Conservation (phyloP, 2,888 invertebrate genomes). For the Timema cristinae region DNA sequence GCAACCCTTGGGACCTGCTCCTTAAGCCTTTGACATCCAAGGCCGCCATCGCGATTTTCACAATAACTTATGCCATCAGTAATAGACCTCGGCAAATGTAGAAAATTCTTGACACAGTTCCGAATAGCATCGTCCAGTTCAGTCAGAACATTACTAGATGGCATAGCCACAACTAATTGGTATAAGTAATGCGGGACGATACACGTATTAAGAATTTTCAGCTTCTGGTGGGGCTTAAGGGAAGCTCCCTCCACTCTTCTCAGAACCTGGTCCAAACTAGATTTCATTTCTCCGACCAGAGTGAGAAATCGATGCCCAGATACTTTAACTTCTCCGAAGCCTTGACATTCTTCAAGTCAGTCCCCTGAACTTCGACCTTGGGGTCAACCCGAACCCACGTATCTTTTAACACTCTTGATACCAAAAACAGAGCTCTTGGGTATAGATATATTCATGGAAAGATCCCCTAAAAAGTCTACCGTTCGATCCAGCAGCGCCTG, state of each 20-base stretch:
- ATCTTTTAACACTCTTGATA: slow-evolving; percentile 30
- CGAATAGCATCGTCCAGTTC: slow-evolving; percentile 21
- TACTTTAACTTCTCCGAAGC: slow-evolving; percentile 14
- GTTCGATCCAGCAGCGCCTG: slow-evolving; percentile 7
- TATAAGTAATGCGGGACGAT: slow-evolving; percentile 21
- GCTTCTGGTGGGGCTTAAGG: slow-evolving; percentile 19
- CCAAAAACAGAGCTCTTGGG: slow-evolving; percentile 18
- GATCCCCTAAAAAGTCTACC: background rate
- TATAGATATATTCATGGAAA: slow-evolving; percentile 23
- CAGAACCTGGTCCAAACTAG: background rate
- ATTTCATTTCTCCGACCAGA: slow-evolving; percentile 4
- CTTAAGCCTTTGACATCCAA: slow-evolving; percentile 38
- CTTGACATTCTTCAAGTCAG: slow-evolving; percentile 16
- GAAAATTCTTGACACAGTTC: background rate
- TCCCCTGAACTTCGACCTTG: slow-evolving; percentile 26
- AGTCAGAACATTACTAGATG: background rate
- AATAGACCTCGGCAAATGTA: slow-evolving; percentile 36
- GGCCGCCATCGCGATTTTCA: slow-evolving; percentile 38
- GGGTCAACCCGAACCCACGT: slow-evolving; percentile 39
- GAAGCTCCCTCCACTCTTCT: background rate
- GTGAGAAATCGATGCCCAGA: slow-evolving; percentile 16
- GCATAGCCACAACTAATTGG: slow-evolving; percentile 8
- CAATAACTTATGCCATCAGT: slow-evolving; percentile 36
- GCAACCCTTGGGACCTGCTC: slow-evolving; percentile 22
- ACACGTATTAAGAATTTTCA: slow-evolving; percentile 1